Evolutionary conservation across 2,888 invertebrate genomes (phyloP).

Genomic region (Galeopsomyia nigrocyanea): DNA sequence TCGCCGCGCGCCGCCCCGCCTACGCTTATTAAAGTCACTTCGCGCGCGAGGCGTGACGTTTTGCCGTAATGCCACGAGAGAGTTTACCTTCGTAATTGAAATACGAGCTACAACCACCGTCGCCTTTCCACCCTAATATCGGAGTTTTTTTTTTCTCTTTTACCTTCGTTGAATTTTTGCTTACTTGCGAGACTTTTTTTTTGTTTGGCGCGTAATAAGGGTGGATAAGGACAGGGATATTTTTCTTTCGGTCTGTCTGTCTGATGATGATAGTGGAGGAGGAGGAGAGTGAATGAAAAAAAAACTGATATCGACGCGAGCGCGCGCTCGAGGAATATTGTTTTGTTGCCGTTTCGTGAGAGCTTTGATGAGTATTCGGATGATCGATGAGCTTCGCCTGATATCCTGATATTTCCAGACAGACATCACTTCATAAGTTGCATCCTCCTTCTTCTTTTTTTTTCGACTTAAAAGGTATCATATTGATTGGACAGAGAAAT

Average conservation of each 20-base stretch:
- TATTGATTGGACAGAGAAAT: no score
- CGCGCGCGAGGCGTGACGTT: neutral
- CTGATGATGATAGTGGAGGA: neutral
- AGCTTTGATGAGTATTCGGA: neutral
- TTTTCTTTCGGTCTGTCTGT: no score
- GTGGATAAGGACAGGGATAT: neutral
- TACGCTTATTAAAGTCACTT: slow-evolving; percentile 34
- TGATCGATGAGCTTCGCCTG: neutral
- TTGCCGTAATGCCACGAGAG: neutral
- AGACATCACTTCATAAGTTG: no score
- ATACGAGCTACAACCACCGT: neutral
- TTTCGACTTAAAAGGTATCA: no score
- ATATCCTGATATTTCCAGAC: neutral
- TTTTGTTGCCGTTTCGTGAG: neutral
- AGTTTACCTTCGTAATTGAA: slow-evolving; percentile 12
- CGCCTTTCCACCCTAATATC: neutral
- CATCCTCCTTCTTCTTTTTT: no score
- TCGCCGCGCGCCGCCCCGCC: neutral
- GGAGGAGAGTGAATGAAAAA: neutral
- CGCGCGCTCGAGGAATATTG: neutral
- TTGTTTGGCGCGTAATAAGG: neutral
- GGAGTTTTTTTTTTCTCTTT: neutral
- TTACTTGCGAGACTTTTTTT: neutral
- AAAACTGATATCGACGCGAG: no score
- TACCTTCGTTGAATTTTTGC: neutral